Base-by-base conservation (phyloP, 2,888 invertebrate species). In the Lathronympha strigana region DNA sequence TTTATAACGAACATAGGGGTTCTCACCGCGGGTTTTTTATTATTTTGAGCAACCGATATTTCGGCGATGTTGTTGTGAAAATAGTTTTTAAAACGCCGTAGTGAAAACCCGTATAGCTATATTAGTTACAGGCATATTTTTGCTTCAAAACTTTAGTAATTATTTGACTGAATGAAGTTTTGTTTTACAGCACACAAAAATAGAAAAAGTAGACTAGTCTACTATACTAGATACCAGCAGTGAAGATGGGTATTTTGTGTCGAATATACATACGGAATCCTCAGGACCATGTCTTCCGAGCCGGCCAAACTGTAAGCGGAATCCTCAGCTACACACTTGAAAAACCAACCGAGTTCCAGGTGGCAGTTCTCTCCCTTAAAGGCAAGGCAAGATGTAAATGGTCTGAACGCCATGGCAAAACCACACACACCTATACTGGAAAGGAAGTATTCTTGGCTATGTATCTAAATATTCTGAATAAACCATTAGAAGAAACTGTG, bases 201-300 rank as follows among this genome's bases (percentile, higher is more conserved):
- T n/a, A n/a, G n/a, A n/a, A n/a, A n/a, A n/a, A n/a, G n/a, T n/a
- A n/a, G n/a, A n/a, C n/a, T n/a, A n/a, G n/a, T n/a, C n/a, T n/a
- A n/a, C n/a, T n/a, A n/a, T n/a, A n/a, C n/a, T n/a, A n/a, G n/a
- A 33, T 11, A 9, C 13, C 11, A 33, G 13, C 1, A 33, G 33
- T 11, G 11, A 33, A 33, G 11, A 82, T 82, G 82, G 79, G 79
- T 23, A 74, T 82, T n/a, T 63, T 68, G 70, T 81, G 80, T 63
- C 72, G 80, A 72, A 80, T 82, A 13, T 74, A 73, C 58, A 62
- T 82, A 19, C 67, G 55, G 9, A 77, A 78, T 25, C 74, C 77
- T 9, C 62, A 63, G 0, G 73, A 77, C 11, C 77, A 74, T 0
- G 71, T 68, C 0, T 80, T 73, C 36, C 64, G 66, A 4, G 72